Base-by-base conservation (phyloP, 2,113 vertebrate species). In the Eubucco bourcierii region DNA sequence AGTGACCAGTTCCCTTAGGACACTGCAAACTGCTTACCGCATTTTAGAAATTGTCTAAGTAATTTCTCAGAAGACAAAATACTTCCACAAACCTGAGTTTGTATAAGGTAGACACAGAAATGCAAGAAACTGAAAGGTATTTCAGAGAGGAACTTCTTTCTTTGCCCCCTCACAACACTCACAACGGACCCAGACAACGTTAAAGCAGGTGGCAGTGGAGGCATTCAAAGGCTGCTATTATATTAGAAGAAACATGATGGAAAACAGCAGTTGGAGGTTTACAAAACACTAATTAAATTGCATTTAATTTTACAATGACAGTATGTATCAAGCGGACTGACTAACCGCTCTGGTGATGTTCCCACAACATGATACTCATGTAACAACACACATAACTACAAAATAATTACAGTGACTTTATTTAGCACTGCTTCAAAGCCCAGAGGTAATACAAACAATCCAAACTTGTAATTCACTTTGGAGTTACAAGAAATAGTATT, bases 371-470 rank as follows among this genome's bases (percentile, higher is more conserved):
- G 55, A 79, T 33, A 84, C 4, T 52, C 80, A 33, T 39, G 21
- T 80, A 88, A 77, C 74, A 60, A 74, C 24, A 79, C 1, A 65
- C 3, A 15, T 15, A 82, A 94, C 53, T 75, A 80, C 53, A 75
- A 81, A 79, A 92, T 90, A 90, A 93, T 73, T 84, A 83, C 47
- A 79, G 39, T 53, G 67, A 79, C 47, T 86, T 93, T 65, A 75
- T 1, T 90, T 71, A 89, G 63, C 52, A 55, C 34, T 76, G n/a
- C 56, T 83, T 78, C 65, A 88, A 90, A 81, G 73, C 65, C 53
- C 61, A 90, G 68, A 91, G 12, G 70, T 78, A 86, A 80, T 25
- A 90, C 3, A 78, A 88, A 83, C 52, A 74, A 84, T 55, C 61
- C 13, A 80, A 93, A 95, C 33, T 68, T 28, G 20, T 39, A 86